Evolutionary conservation across 2,797 vertebrate genomes (phyloP).

Genomic region (Sebastes alutus): DNA sequence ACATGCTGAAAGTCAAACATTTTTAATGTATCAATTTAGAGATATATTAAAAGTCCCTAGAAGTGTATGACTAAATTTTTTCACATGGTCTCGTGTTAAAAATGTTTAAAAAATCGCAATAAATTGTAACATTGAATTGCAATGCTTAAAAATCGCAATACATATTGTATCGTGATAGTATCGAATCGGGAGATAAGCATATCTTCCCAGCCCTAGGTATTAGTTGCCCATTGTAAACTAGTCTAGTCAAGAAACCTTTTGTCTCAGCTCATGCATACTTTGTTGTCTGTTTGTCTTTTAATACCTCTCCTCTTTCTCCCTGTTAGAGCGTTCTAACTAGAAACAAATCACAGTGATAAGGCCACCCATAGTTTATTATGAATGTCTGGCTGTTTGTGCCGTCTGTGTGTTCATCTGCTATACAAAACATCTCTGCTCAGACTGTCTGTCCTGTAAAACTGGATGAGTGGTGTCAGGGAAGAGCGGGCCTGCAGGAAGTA

Average conservation of each 20-base stretch:
- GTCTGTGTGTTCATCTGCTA: slow-evolving; percentile 69
- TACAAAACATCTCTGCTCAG: slow-evolving; percentile 23
- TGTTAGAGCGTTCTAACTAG: slow-evolving; percentile 30
- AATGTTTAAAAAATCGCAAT: background rate
- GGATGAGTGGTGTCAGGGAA: background rate
- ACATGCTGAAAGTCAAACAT: too few species aligned
- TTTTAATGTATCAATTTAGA: background rate
- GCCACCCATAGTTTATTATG: slow-evolving; percentile 60
- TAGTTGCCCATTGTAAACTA: background rate
- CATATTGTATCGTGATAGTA: too few species aligned
- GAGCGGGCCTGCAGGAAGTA: slow-evolving; percentile 4
- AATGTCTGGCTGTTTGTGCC: slow-evolving; percentile 57
- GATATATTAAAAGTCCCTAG: background rate
- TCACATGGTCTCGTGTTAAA: background rate
- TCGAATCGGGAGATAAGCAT: too few species aligned
- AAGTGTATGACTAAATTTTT: too few species aligned
- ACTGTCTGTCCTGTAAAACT: slow-evolving; percentile 46
- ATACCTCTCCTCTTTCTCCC: slow-evolving; percentile 14
- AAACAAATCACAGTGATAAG: slow-evolving; percentile 57
- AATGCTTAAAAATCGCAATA: too few species aligned
- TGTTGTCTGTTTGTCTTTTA: slow-evolving; percentile 24
- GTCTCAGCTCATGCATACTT: background rate
- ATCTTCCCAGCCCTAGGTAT: background rate
- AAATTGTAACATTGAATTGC: too few species aligned
- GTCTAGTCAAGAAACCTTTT: background rate